These are phyloP conservation scores for Stercorarius parasiticus DNA, from an alignment of 2,113 vertebrate species.

Conservation along the genomic window DNA sequence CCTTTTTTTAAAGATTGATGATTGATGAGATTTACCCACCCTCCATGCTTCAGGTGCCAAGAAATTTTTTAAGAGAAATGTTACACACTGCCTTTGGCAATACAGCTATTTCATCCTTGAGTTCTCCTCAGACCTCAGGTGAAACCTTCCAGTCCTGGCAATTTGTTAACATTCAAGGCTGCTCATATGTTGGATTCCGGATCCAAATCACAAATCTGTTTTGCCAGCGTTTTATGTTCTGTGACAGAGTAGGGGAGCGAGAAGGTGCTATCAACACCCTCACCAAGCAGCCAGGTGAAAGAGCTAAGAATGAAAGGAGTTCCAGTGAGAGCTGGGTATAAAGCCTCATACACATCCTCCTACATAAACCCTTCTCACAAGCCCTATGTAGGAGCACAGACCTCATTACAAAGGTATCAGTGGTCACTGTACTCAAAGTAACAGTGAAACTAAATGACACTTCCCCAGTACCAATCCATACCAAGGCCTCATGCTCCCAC, in stretches of 20 bases:
- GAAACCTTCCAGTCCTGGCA: conserved; percentile 27
- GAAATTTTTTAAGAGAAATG: conserved; percentile 8
- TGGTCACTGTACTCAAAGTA: background rate
- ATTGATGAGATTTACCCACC: background rate
- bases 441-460: background rate
- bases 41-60: background rate
- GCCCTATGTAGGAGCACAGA: background rate
- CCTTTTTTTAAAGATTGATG: background rate
- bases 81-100: conserved; percentile 10
- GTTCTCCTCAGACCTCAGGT: conserved; percentile 42
- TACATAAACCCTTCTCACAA: background rate
- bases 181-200: background rate
- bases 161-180: background rate
- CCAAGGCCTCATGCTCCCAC: background rate
- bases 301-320: background rate
- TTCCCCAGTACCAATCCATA: background rate
- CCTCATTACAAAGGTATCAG: background rate
- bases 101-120: conserved; percentile 20
- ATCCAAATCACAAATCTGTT: background rate
- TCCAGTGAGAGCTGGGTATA: background rate
- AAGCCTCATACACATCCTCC: background rate
- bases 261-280: background rate
- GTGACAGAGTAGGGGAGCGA: background rate
- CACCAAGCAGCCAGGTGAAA: background rate
- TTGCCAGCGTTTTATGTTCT: background rate